phyloP scores from a whole-genome alignment of 1,140 invertebrate species.

The Drosophila subobscura region DNA sequence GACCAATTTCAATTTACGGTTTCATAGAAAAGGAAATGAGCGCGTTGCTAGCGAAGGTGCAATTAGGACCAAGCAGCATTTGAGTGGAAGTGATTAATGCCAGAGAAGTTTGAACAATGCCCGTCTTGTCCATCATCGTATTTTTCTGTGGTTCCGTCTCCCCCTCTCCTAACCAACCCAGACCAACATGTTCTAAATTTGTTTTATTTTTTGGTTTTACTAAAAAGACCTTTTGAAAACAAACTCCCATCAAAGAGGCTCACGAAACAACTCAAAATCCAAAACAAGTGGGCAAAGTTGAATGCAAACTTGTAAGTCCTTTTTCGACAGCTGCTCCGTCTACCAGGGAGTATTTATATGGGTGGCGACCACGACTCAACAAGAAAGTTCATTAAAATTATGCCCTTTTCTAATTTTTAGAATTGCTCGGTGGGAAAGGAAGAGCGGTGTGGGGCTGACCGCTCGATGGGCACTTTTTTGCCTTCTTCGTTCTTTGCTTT shows the following conservation, averaged over 20 bases:
- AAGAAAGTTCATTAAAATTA: slow-evolving; percentile 82
- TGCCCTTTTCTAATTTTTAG: slow-evolving; percentile 79
- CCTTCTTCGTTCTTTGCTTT: slow-evolving; percentile 71
- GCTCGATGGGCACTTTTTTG: slow-evolving; percentile 71
- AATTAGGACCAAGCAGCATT: slow-evolving; percentile 50
- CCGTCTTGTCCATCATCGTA: neutral
- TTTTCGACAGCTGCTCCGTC: slow-evolving; percentile 74
- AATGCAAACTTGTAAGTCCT: slow-evolving; percentile 72
- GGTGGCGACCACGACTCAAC: slow-evolving; percentile 33
- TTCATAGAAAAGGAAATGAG: slow-evolving; percentile 36
- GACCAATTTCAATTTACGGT: slow-evolving; percentile 65
- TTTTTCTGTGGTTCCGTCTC: neutral
- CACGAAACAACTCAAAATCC: slow-evolving; percentile 60
- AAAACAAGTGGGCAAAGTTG: slow-evolving; percentile 56
- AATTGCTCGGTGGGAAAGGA: slow-evolving; percentile 33
- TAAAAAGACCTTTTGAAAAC: slow-evolving; percentile 39
- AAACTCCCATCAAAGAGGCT: slow-evolving; percentile 59
- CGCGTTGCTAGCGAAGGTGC: slow-evolving; percentile 50
- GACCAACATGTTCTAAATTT: slow-evolving; percentile 35
- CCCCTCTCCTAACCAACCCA: slow-evolving; percentile 2
- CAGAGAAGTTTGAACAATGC: slow-evolving; percentile 3
- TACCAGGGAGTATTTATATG: slow-evolving; percentile 46
- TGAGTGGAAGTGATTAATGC: slow-evolving; percentile 66
- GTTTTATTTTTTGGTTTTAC: slow-evolving; percentile 15
- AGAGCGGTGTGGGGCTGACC: slow-evolving; percentile 2